Base-by-base conservation (phyloP, 92 coral and sea anemone genomes). In the Heliopora coerulea region DNA sequence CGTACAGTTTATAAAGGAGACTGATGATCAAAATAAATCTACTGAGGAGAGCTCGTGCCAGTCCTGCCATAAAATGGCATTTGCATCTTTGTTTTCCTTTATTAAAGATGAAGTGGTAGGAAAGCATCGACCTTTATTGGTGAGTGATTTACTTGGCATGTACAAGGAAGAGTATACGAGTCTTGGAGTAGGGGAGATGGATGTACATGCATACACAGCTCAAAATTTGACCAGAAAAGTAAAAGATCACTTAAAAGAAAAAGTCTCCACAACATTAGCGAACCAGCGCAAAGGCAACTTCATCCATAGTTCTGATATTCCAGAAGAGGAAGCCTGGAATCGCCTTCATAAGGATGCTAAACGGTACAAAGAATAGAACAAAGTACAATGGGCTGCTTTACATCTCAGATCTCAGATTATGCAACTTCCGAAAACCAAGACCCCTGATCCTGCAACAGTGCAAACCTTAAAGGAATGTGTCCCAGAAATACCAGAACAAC, bases 321-420 rank as follows among this genome's bases (percentile, higher is more conserved):
- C 59, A 23, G 30, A 46, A 68, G 74, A 68, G 20, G 74, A 68
- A 42, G 74, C 74, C 40, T 37, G n/a, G 31, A 68, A 17, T 68
- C 74, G 74, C 27, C 59, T 46, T 44, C 58, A 42, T 21, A 25
- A 68, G 59, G 41, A 68, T 68, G 59, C 74, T 23, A 49, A 44
- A 34, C 74, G 59, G 40, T 68, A 68, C 59, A 59, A 68, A 68
- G 74, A 68, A 32, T 17, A 68, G 19, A 68, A 54, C 59, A 68
- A 68, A 19, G 24, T 68, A 30, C 9, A 11, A 46, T 68, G 74
- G 74, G 59, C 59, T 8, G 74, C 57, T 26, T n/a, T 68, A 10
- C 74, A 68, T 49, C 74, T 68, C 41, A 68, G 74, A 68, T 68
- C 74, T 27, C 74, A 68, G 50, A 68, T 68, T 49, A 44, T 68